Evolutionary conservation across 2,797 vertebrate species (phyloP).

Genomic region (Balearica regulorum): DNA sequence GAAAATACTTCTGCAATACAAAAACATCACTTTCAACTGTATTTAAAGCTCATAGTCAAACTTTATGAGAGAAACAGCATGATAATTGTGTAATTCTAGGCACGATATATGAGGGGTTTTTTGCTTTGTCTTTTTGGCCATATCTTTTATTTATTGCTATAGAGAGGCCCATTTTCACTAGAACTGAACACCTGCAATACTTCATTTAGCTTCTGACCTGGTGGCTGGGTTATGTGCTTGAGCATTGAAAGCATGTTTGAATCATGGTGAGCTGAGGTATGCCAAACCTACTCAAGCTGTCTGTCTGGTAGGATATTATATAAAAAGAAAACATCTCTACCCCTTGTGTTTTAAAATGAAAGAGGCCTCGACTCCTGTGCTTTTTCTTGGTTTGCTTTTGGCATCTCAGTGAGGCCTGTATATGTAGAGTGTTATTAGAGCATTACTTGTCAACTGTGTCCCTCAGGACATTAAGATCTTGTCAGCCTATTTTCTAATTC

Average conservation of each 20-base stretch:
- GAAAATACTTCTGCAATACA: background rate
- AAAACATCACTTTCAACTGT: background rate
- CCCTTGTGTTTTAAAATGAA: background rate
- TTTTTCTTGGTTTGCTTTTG: background rate
- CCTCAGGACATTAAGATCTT: background rate
- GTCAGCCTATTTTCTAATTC: background rate
- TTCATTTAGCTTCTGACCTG: background rate
- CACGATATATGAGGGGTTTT: fast-evolving
- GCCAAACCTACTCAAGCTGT: background rate
- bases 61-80: fast-evolving
- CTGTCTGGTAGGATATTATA: background rate
- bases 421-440: background rate
- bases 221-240: background rate
- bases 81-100: background rate
- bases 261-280: background rate
- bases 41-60: background rate
- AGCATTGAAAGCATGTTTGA: background rate
- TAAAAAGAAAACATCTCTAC: background rate
- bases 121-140: background rate
- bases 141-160: background rate
- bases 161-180: background rate
- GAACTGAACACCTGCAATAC: background rate
- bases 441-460: background rate
- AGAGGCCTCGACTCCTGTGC: background rate
- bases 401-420: background rate